These are phyloP conservation scores for Heliornis fulica DNA, from an alignment of 2,113 vertebrate species.

Conservation along the genomic window DNA sequence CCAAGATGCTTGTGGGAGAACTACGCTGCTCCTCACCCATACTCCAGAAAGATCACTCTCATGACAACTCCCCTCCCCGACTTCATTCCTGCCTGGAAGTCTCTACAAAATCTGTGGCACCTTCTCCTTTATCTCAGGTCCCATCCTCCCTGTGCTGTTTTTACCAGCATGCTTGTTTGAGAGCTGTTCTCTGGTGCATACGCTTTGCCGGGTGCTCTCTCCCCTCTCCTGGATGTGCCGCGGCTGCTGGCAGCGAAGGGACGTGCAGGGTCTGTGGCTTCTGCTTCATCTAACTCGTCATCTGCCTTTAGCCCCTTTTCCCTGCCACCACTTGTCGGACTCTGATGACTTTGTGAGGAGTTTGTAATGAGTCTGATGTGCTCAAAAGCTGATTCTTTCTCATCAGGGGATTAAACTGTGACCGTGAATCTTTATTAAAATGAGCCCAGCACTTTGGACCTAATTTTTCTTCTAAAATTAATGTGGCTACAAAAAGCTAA, in stretches of 20 bases:
- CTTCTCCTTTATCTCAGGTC: neutral
- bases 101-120: neutral
- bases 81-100: neutral
- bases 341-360: slow-evolving; percentile 31
- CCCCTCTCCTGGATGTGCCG: neutral
- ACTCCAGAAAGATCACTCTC: neutral
- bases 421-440: slow-evolving; percentile 36
- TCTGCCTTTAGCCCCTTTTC: neutral
- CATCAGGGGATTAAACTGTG: neutral
- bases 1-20: neutral
- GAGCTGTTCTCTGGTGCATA: slow-evolving; percentile 3
- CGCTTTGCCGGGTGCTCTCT: neutral
- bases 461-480: slow-evolving; percentile 59
- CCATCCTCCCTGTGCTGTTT: neutral
- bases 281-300: neutral
- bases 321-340: neutral
- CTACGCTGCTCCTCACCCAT: fast-evolving
- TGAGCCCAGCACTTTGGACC: neutral
- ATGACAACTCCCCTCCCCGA: neutral
- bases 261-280: neutral
- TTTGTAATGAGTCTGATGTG: slow-evolving; percentile 17
- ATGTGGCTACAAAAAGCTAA: slow-evolving; percentile 16
- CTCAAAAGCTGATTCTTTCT: slow-evolving; percentile 28
- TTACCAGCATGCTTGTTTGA: neutral
- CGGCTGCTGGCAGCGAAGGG: neutral